These are phyloP conservation scores for Gymnocephalus cernua DNA, from an alignment of 2,113 vertebrate species.

Conservation along the genomic window DNA sequence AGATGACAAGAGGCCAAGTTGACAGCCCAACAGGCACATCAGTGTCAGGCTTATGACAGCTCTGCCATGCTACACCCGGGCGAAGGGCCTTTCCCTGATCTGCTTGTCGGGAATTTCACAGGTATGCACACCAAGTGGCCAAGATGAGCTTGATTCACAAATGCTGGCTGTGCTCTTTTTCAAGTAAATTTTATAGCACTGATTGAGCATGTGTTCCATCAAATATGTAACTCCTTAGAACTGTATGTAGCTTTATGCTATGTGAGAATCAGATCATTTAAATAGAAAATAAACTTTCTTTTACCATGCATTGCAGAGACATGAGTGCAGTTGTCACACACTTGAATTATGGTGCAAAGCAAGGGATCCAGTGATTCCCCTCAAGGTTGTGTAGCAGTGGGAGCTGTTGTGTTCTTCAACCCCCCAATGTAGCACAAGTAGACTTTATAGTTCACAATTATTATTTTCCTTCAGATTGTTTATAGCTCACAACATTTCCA, in stretches of 20 bases:
- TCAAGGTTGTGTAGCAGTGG: no score
- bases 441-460: no score
- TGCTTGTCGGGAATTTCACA: conserved; percentile 15
- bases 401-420: no score
- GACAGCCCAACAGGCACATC: conserved; percentile 19
- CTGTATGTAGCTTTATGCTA: no score
- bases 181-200: not conserved
- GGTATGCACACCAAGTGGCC: not conserved
- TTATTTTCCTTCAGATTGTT: no score
- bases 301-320: not conserved
- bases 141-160: not conserved
- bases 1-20: conserved; percentile 15
- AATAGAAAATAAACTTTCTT: not conserved
- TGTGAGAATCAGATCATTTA: not conserved
- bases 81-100: conserved; percentile 7
- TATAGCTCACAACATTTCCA: no score
- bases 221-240: not conserved
- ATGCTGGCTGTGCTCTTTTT: conserved; percentile 2
- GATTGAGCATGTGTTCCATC: not conserved
- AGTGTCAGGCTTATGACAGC: conserved; percentile 25
- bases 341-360: not conserved
- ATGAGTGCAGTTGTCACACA: not conserved
- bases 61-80: not conserved
- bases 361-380: no score
- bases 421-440: no score